Base-by-base conservation (phyloP, 2,888 invertebrate genomes). In the Sarcophaga rosellei region DNA sequence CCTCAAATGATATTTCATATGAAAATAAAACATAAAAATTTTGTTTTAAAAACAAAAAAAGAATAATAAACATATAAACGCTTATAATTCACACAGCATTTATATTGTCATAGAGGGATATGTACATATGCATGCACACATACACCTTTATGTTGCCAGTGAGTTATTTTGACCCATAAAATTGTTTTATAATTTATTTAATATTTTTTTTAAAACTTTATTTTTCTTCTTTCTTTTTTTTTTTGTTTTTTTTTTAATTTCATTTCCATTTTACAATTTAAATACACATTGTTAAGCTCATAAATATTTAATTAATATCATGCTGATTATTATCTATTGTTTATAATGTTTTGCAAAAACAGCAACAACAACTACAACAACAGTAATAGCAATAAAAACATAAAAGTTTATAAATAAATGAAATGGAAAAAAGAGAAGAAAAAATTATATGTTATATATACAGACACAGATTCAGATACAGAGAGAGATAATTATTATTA, bases 281-380 rank as follows among this genome's bases (percentile, higher is more conserved):
- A 61, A 20, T 61, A 17, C 0, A 23, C 12, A 61, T 61, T 74
- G 68, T 70, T 63, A 53, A 81, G 66, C n/a, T 63, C 57, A 77
- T 74, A 83, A 78, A 78, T 83, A 78, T 83, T 78, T 74, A 78
- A 78, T 74, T 74, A 78, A 83, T 73, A 74, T 62, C 63, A 73
- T 83, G 78, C 73, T 74, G 74, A 78, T 83, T 53, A 78, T 78
- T 83, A 78, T 83, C 78, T 74, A 21, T 78, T 78, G 73, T 73
- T 62, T 23, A 63, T 57, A 69, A 63, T 63, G 1, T 53, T 53
- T 53, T 35, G 1, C 35, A 35, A 35, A 35, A 35, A 25, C 25
- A 25, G 0, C 6, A 25, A 47, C 11, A 47, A 47, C 53, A 1
- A 53, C 53, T 1, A 47, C 47, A 47, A 47, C 47, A 47, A 47